Evolutionary conservation across 2,797 vertebrate genomes (phyloP).

Genomic region (Chrysolophus pictus): DNA sequence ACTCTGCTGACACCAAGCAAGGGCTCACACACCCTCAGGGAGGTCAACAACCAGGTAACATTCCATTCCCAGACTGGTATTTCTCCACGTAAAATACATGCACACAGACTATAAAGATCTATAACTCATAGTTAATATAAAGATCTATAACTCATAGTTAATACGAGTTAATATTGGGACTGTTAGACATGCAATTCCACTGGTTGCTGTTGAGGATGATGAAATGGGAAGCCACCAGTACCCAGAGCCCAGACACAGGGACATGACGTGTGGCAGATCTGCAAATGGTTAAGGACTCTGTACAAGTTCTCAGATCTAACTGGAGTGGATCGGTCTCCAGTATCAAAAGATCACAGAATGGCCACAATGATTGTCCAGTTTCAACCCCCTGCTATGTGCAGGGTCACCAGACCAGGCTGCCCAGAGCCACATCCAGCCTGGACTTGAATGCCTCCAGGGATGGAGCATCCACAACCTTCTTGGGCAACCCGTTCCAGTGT

Average conservation of each 20-base stretch:
- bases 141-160: not conserved
- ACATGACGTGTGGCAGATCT: not conserved
- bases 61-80: not conserved
- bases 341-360: not conserved
- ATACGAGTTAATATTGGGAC: not conserved
- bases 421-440: too few species aligned
- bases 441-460: too few species aligned
- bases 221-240: not conserved
- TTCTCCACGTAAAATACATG: not conserved
- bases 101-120: not conserved
- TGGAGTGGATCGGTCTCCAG: not conserved
- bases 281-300: not conserved
- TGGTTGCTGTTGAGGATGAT: not conserved
- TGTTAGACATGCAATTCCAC: not conserved
- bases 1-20: not conserved
- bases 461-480: too few species aligned
- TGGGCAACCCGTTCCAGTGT: too few species aligned
- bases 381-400: too few species aligned
- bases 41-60: not conserved
- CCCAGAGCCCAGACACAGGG: accelerated
- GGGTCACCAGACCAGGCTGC: too few species aligned
- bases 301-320: not conserved
- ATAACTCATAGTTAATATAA: not conserved
- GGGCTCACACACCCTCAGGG: not conserved
- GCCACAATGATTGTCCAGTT: too few species aligned